phyloP scores from a whole-genome alignment of 2,797 vertebrate genomes.

The Alauda arvensis region DNA sequence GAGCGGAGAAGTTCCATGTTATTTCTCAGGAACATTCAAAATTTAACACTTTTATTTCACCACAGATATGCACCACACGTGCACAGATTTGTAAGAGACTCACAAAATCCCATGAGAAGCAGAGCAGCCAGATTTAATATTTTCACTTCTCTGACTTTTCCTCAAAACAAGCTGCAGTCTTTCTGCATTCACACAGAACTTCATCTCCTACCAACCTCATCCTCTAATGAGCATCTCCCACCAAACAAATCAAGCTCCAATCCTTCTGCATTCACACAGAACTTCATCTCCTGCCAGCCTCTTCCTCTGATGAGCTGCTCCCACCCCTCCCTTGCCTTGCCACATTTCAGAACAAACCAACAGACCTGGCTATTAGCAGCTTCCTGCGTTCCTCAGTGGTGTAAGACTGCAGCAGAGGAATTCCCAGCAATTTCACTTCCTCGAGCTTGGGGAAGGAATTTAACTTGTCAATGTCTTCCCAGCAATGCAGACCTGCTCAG shows the following conservation, averaged over 20 bases:
- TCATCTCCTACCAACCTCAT: neutral
- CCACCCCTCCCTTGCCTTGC: neutral
- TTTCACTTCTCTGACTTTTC: neutral
- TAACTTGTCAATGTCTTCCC: constrained; percentile 93
- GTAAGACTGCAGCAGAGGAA: constrained; percentile 90
- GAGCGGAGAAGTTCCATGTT: neutral
- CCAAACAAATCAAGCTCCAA: neutral
- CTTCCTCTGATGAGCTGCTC: neutral
- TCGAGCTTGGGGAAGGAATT: constrained; percentile 92
- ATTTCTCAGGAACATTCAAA: neutral
- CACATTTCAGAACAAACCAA: neutral
- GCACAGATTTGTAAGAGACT: neutral
- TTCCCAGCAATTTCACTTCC: constrained; percentile 89
- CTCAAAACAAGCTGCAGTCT: neutral
- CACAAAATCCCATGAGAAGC: neutral
- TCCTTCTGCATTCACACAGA: neutral
- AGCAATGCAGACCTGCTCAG: constrained; percentile 83
- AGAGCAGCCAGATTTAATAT: neutral
- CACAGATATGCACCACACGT: rapidly evolving
- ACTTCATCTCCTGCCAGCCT: neutral
- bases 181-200: neutral
- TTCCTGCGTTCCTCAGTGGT: constrained; percentile 86
- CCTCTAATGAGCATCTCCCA: neutral
- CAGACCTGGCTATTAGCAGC: constrained; percentile 87
- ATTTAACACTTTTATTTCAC: neutral